Evolutionary conservation across 2,797 vertebrate genomes (phyloP), one percentile per base, ranked within the genome.

Genomic region (Sternotherus odoratus): DNA sequence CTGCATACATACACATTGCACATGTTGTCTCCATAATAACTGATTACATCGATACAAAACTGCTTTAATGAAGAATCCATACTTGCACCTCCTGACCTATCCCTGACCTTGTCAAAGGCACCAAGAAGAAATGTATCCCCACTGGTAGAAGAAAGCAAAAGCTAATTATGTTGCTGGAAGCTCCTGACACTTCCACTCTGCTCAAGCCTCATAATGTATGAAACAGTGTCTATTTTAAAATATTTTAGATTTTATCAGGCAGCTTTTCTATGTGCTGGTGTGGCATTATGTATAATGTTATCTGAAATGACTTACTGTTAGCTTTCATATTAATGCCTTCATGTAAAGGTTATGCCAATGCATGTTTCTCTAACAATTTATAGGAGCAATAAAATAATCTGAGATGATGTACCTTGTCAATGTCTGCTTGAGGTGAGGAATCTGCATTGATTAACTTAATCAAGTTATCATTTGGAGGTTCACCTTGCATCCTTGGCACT

Each of bases 21-120:
- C 16, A 30, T 4, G 56, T 21, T 13, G 85, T 93, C 86, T 54
- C 92, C 88, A 15, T 86, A 87, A 91, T 83, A 93, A 94, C 88
- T 6, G 63, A 50, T n/a, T 90, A 84, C 57, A 39, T 87, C 93
- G 49, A 33, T 11, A 89, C 81, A 81, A 82, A 87, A 4, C 79
- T 51, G 12, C 82, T 93, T 50, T 53, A 48, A 74, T 72, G 81
- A 82, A 90, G 91, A 92, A 91, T 87, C 48, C 90, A 43, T 54
- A 48, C n/a, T n/a, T 77, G 84, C 86, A 39, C 39, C 26, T 50
- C 9, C 0, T 78, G 0, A n/a, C 50, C 63, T 85, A 63, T 92
- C 66, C 39, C 77, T 0, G 0, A 2, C 2, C n/a, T 89, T 81
- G 17, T 77, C 82, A 80, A 83, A 54, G 88, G 91, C 66, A 77